phyloP scores from a whole-genome alignment of 2,113 vertebrate genomes.

The Polypterus senegalus region DNA sequence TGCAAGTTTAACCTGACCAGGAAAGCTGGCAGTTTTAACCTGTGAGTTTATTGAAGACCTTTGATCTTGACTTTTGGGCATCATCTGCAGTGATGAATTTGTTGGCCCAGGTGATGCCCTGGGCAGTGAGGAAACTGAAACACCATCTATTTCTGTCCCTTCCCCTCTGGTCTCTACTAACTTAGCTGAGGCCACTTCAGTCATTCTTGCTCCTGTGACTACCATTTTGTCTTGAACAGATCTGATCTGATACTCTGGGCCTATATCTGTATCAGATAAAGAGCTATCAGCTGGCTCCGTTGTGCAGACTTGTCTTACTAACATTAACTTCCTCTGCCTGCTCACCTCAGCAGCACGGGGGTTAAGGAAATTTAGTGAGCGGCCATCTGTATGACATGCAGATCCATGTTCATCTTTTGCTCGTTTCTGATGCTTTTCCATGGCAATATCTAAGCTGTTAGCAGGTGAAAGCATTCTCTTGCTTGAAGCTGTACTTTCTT shows the following conservation, averaged over 20 bases:
- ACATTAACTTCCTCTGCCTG: constrained; percentile 74
- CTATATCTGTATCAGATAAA: constrained; percentile 51
- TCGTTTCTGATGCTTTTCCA: constrained; percentile 96
- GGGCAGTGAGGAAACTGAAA: constrained; percentile 30
- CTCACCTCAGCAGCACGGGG: constrained; percentile 54
- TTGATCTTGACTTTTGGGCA: constrained; percentile 52
- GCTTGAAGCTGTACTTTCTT: constrained; percentile 79
- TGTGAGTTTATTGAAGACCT: constrained; percentile 47
- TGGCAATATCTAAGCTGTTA: constrained; percentile 94
- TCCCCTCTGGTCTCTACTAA: constrained; percentile 40
- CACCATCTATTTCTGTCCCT: constrained; percentile 42
- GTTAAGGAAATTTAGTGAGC: constrained; percentile 49
- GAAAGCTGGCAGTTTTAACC: constrained; percentile 36
- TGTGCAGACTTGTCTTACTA: constrained; percentile 86
- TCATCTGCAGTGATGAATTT: constrained; percentile 42
- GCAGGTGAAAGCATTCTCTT: constrained; percentile 96
- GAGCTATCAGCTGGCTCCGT: constrained; percentile 74
- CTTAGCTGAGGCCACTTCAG: constrained; percentile 36
- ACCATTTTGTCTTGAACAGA: constrained; percentile 25
- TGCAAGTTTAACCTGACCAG: constrained; percentile 48
- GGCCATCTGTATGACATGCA: constrained; percentile 58
- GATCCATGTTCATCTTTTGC: constrained; percentile 89
- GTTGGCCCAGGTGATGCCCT: constrained; percentile 32
- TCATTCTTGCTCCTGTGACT: constrained; percentile 26
- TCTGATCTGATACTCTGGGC: constrained; percentile 42